phyloP scores from a whole-genome alignment of 1,140 invertebrate genomes.

The Leptopilina boulardi region DNA sequence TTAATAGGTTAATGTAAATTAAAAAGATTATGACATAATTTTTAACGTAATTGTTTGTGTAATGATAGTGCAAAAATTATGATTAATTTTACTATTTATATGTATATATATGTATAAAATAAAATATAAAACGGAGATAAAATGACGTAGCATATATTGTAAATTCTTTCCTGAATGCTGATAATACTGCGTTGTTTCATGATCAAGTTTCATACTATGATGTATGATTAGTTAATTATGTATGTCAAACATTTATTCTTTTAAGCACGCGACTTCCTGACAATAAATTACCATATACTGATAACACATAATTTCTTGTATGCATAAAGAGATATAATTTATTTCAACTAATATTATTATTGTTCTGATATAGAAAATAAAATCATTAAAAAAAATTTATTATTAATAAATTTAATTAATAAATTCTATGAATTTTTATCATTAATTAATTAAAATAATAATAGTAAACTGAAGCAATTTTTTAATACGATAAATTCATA shows the following conservation, averaged over 20 bases:
- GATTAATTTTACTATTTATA: too few relatives aligned
- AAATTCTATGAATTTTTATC: too few relatives aligned
- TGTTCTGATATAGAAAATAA: background rate
- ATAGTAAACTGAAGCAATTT: too few relatives aligned
- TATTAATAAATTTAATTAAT: too few relatives aligned
- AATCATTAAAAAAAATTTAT: background rate
- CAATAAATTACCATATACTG: slow-evolving; percentile 5
- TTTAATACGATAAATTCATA: too few relatives aligned
- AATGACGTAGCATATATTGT: background rate
- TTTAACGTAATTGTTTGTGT: too few relatives aligned
- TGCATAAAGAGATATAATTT: background rate
- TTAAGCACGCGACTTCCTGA: slow-evolving; percentile 10
- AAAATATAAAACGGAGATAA: background rate
- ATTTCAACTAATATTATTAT: background rate
- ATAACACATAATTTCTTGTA: slow-evolving; percentile 5
- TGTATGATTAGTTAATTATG: slow-evolving; percentile 11
- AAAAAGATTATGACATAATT: too few relatives aligned
- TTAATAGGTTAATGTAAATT: too few relatives aligned
- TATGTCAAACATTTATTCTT: slow-evolving; percentile 9
- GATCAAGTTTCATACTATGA: slow-evolving; percentile 10
- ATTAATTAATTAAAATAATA: too few relatives aligned
- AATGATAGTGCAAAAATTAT: too few relatives aligned
- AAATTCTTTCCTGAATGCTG: background rate
- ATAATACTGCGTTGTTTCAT: background rate
- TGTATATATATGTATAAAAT: background rate